Base-by-base conservation (phyloP, 2,113 vertebrate species). In the Dicrurus megarhynchus region DNA sequence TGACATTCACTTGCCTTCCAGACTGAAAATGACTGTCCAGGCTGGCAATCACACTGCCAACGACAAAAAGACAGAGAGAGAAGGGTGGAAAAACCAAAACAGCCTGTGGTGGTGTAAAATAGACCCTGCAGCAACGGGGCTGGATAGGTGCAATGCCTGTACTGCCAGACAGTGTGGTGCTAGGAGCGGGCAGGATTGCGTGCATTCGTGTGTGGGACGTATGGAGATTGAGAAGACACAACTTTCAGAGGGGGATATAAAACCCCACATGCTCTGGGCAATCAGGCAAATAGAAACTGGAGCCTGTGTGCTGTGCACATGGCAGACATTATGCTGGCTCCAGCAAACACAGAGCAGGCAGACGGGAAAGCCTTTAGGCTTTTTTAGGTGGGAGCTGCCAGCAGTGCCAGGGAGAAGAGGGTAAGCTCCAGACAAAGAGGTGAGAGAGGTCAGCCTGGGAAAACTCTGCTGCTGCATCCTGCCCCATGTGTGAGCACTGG, bases 401-500 rank as follows among this genome's bases (percentile, higher is more conserved):
- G n/a, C 24, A 15, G 32, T n/a, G 37, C 33, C 46, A 32, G n/a
- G 52, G 16, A 64, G 76, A 44, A 52, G 16, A 46, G 6, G 13
- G 12, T 9, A 42, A 59, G 10, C 46, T 76, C 41, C 2, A 1
- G 28, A 37, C 23, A 41, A 49, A 63, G 32, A 70, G 13, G 20
- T 1, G 19, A 47, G 20, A 12, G n/a, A 53, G 10, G 10, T 64
- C 9, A 0, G 23, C 44, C 22, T 21, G 24, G 27, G 27, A 26
- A 71, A 42, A 18, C 21, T 57, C 55, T 11, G 23, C 42, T 59
- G 42, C 39, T 71, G 76, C 41, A 64, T 9, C 56, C 35, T 42
- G 21, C 8, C 1, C 1, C 11, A 44, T 30, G 6, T 7, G 9
- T 0, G 1, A 50, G 69, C 65, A 37, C 2, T 8, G 33, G 5